Conservation (phyloP, 1,140 invertebrate species). For the Megathymus violae region DNA sequence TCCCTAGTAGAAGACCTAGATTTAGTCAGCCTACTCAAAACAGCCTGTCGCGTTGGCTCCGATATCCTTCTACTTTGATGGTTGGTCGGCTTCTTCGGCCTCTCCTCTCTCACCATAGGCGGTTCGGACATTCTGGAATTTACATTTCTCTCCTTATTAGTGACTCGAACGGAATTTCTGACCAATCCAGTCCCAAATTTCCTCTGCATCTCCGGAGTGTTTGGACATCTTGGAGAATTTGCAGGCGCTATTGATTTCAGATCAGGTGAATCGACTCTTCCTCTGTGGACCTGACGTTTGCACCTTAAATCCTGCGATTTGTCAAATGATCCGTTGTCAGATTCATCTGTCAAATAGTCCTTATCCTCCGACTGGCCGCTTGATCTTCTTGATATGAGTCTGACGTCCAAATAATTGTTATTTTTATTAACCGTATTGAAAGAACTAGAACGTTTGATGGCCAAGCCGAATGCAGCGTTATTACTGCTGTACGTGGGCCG, state of each 20-base stretch:
- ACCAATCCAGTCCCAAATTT: slow-evolving; percentile 78
- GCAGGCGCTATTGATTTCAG: slow-evolving; percentile 67
- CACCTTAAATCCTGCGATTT: slow-evolving; percentile 66
- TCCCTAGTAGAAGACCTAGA: slow-evolving; percentile 79
- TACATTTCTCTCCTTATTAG: slow-evolving; percentile 63
- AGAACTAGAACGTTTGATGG: slow-evolving; percentile 79
- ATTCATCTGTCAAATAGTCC: slow-evolving; percentile 69
- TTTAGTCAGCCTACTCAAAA: slow-evolving; percentile 74
- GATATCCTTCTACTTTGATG: slow-evolving; percentile 73
- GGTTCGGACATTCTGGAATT: slow-evolving; percentile 67
- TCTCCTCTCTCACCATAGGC: slow-evolving; percentile 59
- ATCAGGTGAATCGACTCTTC: slow-evolving; percentile 71
- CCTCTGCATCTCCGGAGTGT: slow-evolving; percentile 79
- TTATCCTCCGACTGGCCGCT: slow-evolving; percentile 70
- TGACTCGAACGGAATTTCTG: slow-evolving; percentile 65
- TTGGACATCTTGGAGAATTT: slow-evolving; percentile 78
- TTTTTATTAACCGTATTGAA: slow-evolving; percentile 80
- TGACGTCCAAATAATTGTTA: slow-evolving; percentile 65
- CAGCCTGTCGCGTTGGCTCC: slow-evolving; percentile 68
- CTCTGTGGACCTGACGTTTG: slow-evolving; percentile 62
- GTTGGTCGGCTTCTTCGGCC: slow-evolving; percentile 50
- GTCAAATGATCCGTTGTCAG: slow-evolving; percentile 62
- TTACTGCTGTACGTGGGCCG: slow-evolving; percentile 38
- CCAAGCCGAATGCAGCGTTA: slow-evolving; percentile 57
- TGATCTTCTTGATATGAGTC: slow-evolving; percentile 53